Evolutionary conservation across 2,113 vertebrate species (phyloP).

Genomic region (Malurus cyaneus): DNA sequence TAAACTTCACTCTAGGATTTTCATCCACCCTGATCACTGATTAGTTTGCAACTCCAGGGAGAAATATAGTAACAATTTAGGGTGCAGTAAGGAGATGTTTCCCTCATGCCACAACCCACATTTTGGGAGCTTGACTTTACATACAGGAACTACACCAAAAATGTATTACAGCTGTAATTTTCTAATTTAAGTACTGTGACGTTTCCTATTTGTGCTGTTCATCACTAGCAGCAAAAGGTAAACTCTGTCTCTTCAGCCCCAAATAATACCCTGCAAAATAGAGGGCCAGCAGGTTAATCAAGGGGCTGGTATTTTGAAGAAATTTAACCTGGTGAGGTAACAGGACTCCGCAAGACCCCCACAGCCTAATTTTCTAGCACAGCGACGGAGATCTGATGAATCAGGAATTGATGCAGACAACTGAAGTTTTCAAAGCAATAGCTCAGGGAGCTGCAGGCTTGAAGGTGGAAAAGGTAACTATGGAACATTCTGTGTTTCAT

Average conservation of each 20-base stretch:
- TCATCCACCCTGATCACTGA: neutral
- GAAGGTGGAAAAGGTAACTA: neutral
- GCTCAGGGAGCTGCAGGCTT: neutral
- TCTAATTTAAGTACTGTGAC: neutral
- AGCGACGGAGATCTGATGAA: neutral
- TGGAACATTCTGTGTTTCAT: neutral
- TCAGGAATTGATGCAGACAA: neutral
- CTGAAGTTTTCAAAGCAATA: neutral
- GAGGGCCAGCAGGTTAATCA: neutral
- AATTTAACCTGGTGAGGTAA: neutral
- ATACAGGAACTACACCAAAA: neutral
- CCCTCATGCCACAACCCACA: neutral
- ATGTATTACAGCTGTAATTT: neutral
- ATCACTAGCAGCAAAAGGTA: neutral
- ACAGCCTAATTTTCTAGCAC: neutral
- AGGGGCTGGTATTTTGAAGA: neutral
- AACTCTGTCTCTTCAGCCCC: neutral
- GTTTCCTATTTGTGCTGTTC: neutral
- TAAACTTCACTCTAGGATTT: neutral
- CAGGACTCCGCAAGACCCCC: neutral
- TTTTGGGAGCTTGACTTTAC: neutral
- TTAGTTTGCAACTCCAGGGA: neutral
- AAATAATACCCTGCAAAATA: neutral
- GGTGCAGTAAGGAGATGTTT: neutral
- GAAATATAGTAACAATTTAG: neutral